These are phyloP conservation scores for Osmoderma eremita DNA, from an alignment of 2,888 invertebrate genomes.

Conservation along the genomic window DNA sequence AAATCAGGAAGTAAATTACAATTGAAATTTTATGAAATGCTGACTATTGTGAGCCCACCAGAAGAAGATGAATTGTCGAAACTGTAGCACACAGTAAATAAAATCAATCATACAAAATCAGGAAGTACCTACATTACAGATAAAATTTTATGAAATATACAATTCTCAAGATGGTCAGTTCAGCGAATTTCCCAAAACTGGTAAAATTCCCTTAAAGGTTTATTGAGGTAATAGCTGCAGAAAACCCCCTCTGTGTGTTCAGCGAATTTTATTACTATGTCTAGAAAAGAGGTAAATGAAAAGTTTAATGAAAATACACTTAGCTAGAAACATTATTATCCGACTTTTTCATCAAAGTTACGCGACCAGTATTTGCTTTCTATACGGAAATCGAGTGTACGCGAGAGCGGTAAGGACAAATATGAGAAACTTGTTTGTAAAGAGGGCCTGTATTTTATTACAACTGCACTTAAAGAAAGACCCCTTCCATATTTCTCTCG, in stretches of 20 bases:
- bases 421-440: conserved; percentile 44
- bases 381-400: conserved; percentile 15
- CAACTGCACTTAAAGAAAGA: conserved; percentile 46
- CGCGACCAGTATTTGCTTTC: conserved; percentile 18
- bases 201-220: conserved; percentile 20
- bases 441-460: conserved; percentile 44
- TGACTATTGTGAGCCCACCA: too few relatives aligned
- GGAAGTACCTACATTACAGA: background rate
- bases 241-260: conserved; percentile 1
- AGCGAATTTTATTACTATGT: conserved; percentile 24
- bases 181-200: conserved; percentile 1
- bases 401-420: conserved; percentile 41
- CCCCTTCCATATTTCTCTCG: conserved; percentile 38
- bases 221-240: background rate
- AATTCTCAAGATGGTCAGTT: background rate
- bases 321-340: conserved; percentile 18
- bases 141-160: background rate
- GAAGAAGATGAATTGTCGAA: too few relatives aligned
- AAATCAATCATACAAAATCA: too few relatives aligned
- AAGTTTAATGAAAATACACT: conserved; percentile 33
- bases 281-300: conserved; percentile 21
- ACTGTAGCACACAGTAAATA: too few relatives aligned
- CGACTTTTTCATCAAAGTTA: conserved; percentile 31
- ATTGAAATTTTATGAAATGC: too few relatives aligned
- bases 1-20: too few relatives aligned